Percentiles rank a stretch among this genome's conserved stretches.
Evolutionary conservation across 1,140 invertebrate species (phyloP).

Genomic region (Macrosteles quadrilineatus): DNA sequence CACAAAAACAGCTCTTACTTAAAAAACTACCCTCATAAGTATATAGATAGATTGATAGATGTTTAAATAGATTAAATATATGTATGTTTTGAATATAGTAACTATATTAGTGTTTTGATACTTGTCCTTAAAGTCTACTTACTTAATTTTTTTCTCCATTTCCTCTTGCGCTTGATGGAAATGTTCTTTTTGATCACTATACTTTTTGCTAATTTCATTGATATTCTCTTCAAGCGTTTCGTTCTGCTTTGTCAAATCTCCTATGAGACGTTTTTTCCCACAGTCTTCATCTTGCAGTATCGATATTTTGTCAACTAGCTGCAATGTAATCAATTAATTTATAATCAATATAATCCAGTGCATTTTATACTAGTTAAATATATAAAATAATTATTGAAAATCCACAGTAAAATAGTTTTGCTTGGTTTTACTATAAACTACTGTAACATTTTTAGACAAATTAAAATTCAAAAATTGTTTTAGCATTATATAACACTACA

Average conservation of each 20-base stretch:
- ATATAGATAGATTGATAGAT: too few species aligned
- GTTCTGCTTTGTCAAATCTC: slow-evolving; percentile 46
- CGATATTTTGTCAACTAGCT: slow-evolving; percentile 48
- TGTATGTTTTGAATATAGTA: too few species aligned
- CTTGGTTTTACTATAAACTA: too few species aligned
- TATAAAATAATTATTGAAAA: too few species aligned
- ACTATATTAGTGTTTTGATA: too few species aligned
- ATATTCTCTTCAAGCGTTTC: slow-evolving; percentile 1
- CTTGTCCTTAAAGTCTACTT: slow-evolving; percentile 1
- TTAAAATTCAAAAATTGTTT: too few species aligned
- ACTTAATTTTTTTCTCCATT: slow-evolving; percentile 48
- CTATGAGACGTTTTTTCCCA: slow-evolving; percentile 47
- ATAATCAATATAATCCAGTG: not conserved
- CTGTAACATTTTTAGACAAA: too few species aligned
- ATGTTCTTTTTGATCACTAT: slow-evolving; percentile 35
- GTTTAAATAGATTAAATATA: too few species aligned
- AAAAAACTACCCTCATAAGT: too few species aligned
- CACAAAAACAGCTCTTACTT: too few species aligned
- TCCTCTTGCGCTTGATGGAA: slow-evolving; percentile 43
- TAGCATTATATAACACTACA: too few species aligned
- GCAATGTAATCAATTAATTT: not conserved
- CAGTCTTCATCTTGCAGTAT: slow-evolving; percentile 47
- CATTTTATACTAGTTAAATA: not conserved
- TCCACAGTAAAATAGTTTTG: too few species aligned
- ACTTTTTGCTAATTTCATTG: not conserved